These are phyloP conservation scores for Metacarcinus magister DNA, from an alignment of 2,888 invertebrate species.

Conservation along the genomic window DNA sequence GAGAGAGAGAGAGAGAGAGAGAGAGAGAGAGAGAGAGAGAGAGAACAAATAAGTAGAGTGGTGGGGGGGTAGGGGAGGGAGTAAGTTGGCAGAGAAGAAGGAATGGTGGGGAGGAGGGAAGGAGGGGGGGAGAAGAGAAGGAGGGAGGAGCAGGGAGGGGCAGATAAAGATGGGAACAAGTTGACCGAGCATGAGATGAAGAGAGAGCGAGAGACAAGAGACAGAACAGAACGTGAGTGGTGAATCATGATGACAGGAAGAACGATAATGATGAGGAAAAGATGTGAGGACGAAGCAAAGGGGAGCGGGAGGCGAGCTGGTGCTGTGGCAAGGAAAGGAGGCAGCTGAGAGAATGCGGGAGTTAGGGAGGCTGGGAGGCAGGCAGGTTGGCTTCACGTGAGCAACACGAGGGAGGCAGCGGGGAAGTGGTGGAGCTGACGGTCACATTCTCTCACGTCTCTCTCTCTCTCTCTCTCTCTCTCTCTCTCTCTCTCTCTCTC, in stretches of 20 bases:
- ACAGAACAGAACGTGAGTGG: background rate
- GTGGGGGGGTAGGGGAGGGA: background rate
- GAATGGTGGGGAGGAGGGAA: background rate
- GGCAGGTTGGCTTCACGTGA: conserved; percentile 37
- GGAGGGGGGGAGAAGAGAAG: background rate
- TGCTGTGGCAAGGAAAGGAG: background rate
- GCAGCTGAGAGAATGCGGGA: background rate
- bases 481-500: conserved; percentile 47
- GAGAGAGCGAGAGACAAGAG: conserved; percentile 9
- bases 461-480: conserved; percentile 34
- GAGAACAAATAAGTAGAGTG: background rate
- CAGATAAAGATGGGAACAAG: background rate
- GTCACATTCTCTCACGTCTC: conserved; percentile 47
- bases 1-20: background rate
- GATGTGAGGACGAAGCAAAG: background rate
- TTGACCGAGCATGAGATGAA: background rate
- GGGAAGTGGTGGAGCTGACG: background rate
- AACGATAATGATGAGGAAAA: background rate
- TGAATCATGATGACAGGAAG: background rate
- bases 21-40: background rate
- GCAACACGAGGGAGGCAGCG: conserved; percentile 32
- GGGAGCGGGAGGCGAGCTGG: background rate
- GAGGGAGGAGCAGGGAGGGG: background rate
- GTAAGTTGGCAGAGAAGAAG: background rate
- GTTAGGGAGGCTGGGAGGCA: conserved; percentile 41